phyloP scores from a whole-genome alignment of 1,140 invertebrate species.

The Lepeophtheirus salmonis region DNA sequence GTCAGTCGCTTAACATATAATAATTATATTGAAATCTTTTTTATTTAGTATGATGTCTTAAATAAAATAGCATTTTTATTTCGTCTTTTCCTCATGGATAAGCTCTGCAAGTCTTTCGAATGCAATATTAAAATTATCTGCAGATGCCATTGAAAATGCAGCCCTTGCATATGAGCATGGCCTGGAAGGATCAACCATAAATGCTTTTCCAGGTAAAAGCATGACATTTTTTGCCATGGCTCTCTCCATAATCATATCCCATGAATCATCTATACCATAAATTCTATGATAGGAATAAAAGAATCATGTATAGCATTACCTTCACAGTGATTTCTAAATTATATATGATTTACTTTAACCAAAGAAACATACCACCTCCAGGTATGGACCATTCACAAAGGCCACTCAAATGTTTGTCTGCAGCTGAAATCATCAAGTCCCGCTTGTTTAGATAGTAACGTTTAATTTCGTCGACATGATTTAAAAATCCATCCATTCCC shows the following conservation, averaged over 20 bases:
- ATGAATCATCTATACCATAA: slow-evolving; percentile 42
- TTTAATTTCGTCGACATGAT: slow-evolving; percentile 39
- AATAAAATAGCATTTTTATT: too few relatives aligned
- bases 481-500: slow-evolving; percentile 38
- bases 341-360: slow-evolving; percentile 44
- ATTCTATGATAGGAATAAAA: too few relatives aligned
- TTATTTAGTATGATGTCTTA: too few relatives aligned
- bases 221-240: slow-evolving; percentile 38
- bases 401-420: slow-evolving; percentile 40
- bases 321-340: too few relatives aligned
- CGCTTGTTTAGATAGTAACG: slow-evolving; percentile 43
- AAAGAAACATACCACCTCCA: slow-evolving; percentile 52
- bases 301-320: too few relatives aligned
- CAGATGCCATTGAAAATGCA: slow-evolving; percentile 42
- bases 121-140: slow-evolving; percentile 42
- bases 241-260: slow-evolving; percentile 45
- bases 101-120: not conserved
- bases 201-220: slow-evolving; percentile 47
- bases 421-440: slow-evolving; percentile 38
- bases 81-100: too few relatives aligned
- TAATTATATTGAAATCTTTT: too few relatives aligned
- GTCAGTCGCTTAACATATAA: too few relatives aligned
- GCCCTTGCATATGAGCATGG: slow-evolving; percentile 43
- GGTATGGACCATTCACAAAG: slow-evolving; percentile 45
- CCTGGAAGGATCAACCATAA: slow-evolving; percentile 36